Conservation (phyloP, 2,888 invertebrate genomes). For the Cenopis cana region DNA sequence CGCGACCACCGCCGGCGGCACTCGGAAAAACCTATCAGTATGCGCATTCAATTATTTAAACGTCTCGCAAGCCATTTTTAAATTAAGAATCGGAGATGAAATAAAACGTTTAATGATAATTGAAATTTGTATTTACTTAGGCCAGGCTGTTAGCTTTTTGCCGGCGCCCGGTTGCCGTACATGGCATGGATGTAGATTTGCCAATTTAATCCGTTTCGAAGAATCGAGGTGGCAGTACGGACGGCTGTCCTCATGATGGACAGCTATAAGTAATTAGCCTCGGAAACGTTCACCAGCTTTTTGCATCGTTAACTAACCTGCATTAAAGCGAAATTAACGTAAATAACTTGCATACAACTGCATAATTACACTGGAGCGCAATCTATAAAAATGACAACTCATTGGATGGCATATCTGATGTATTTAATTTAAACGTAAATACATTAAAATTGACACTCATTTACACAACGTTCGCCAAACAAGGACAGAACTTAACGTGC, state of each 20-base stretch:
- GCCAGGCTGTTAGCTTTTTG: slow-evolving; percentile 66
- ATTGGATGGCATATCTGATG: slow-evolving; percentile 38
- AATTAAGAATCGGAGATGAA: slow-evolving; percentile 75
- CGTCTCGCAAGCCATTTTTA: slow-evolving; percentile 65
- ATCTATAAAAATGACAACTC: slow-evolving; percentile 41
- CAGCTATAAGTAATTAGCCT: slow-evolving; percentile 63
- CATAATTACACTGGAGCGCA: slow-evolving; percentile 28
- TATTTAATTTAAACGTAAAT: slow-evolving; percentile 31
- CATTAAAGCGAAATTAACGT: slow-evolving; percentile 46
- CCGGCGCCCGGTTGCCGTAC: slow-evolving; percentile 73
- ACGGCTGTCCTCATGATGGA: slow-evolving; percentile 60
- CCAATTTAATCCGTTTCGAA: slow-evolving; percentile 76
- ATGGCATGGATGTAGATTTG: slow-evolving; percentile 74
- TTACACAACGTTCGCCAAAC: slow-evolving; percentile 41
- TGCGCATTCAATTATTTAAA: slow-evolving; percentile 79
- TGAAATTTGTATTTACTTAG: slow-evolving; percentile 83
- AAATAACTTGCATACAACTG: slow-evolving; percentile 40
- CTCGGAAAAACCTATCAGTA: slow-evolving; percentile 78
- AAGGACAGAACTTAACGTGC: slow-evolving; percentile 54
- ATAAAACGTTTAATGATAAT: slow-evolving; percentile 81
- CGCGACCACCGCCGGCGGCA: slow-evolving; percentile 73
- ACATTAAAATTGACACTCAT: slow-evolving; percentile 40
- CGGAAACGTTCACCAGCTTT: slow-evolving; percentile 58
- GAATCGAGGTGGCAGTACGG: slow-evolving; percentile 66
- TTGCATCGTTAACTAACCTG: slow-evolving; percentile 49